Evolutionary conservation across 2,113 vertebrate genomes (phyloP).

Genomic region (Heterocephalus glaber): DNA sequence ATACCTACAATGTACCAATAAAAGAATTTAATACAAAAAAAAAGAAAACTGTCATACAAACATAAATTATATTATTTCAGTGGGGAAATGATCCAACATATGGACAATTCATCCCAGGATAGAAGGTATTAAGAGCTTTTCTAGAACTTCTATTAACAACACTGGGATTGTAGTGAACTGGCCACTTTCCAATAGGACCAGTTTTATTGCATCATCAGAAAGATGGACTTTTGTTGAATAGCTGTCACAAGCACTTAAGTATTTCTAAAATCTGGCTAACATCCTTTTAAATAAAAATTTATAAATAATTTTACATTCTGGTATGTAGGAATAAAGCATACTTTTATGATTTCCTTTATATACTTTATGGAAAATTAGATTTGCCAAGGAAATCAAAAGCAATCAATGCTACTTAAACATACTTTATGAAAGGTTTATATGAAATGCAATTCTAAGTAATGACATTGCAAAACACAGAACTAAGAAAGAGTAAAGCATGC

Average conservation of each 20-base stretch:
- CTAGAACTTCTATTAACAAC: not conserved
- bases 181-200: not conserved
- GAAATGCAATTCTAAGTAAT: conserved; percentile 57
- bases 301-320: conserved; percentile 51
- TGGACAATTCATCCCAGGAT: not conserved
- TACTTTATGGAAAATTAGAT: conserved; percentile 54
- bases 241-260: not conserved
- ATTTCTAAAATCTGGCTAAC: conserved; percentile 54
- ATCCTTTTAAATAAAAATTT: conserved; percentile 45
- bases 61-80: not conserved
- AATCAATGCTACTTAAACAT: conserved; percentile 41
- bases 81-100: not conserved
- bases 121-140: not conserved
- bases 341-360: conserved; percentile 60
- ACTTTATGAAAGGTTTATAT: conserved; percentile 25
- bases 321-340: not conserved
- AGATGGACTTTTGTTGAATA: conserved; percentile 9
- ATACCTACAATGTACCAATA: too few relatives aligned
- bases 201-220: not conserved
- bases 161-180: not conserved
- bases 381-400: conserved; percentile 56
- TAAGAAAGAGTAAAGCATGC: not conserved
- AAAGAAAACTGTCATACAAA: not conserved
- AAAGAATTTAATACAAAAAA: too few relatives aligned
- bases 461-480: conserved; percentile 31